Conservation (phyloP, 2,797 vertebrate species). For the Mormyrus proboscirostris region DNA sequence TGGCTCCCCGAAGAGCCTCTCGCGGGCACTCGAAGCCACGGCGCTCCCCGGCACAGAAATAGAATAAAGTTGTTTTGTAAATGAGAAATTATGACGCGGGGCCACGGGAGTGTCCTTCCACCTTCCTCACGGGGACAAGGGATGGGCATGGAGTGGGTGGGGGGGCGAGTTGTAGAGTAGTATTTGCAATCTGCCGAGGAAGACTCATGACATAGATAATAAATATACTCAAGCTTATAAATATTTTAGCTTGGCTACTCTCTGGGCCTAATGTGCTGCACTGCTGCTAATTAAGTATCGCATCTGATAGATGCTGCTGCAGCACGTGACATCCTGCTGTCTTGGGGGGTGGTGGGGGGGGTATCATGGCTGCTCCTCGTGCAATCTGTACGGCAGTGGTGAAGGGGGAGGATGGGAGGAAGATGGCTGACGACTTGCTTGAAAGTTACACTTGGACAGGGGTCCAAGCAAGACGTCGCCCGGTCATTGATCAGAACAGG, state of each 20-base stretch:
- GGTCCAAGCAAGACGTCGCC: neutral
- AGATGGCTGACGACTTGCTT: neutral
- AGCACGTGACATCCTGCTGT: conserved; percentile 60
- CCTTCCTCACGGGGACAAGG: neutral
- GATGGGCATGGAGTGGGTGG: neutral
- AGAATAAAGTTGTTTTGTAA: conserved; percentile 65
- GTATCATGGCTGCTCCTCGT: neutral
- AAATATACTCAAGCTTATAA: conserved; percentile 74
- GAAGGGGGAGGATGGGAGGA: neutral
- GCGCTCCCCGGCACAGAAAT: conserved; percentile 66
- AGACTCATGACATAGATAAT: conserved; percentile 67
- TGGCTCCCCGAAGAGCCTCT: conserved; percentile 58
- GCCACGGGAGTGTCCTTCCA: conserved; percentile 47
- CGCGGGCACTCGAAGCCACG: conserved; percentile 55
- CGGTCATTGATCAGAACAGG: neutral
- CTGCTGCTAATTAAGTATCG: conserved; percentile 69
- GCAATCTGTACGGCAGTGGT: neutral
- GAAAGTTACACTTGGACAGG: neutral
- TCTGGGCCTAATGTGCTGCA: conserved; percentile 68
- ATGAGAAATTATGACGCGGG: conserved; percentile 61
- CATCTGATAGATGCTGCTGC: conserved; percentile 69
- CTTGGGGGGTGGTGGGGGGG: conserved; percentile 35
- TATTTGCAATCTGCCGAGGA: conserved; percentile 53
- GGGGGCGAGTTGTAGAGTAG: conserved; percentile 12
- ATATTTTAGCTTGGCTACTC: conserved; percentile 72